Evolutionary conservation across 2,113 vertebrate species (phyloP), one percentile per base, ranked within the genome.

Genomic region (Puntigrus tetrazona): DNA sequence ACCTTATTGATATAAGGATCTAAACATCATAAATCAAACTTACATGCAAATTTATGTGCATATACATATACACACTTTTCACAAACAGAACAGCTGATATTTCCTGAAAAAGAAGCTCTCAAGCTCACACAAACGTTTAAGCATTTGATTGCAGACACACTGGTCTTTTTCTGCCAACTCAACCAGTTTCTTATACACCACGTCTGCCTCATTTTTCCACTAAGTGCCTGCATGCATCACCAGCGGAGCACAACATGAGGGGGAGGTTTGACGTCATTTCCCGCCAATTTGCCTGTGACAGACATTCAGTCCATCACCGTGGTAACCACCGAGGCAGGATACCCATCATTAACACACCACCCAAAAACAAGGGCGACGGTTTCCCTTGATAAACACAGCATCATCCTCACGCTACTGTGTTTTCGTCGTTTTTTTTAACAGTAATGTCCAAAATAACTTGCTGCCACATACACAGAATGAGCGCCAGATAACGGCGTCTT

Each of bases 321-420:
- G 31, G 63, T 22, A 67, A 36, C 31, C 63, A 34, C 8, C 34
- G 16, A 67, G 63, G 63, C 63, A 67, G 63, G 63, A 67, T 20
- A 20, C 63, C 31, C 34, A 38, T 70, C 67, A 70, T 70, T 70
- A 38, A 70, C 34, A 22, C 65, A 38, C 65, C 67, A 38, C 67
- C 65, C 34, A 70, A 22, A 70, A 70, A 70, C 34, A 70, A 11
- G 34, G 34, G 18, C 34, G 38, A 6, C 2, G 20, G 34, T 36
- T 70, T 70, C 34, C 67, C 9, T 70, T 38, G 9, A 70, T n/a
- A 70, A 70, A 70, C 34, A 70, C 34, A 38, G 34, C 65, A 36
- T 69, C 36, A 69, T 69, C 18, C 31, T 36, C 65, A 38, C 16
- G 20, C 34, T 29, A 36, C 65, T 38, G 34, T 69, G 65, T 36